phyloP scores from a whole-genome alignment of 2,888 invertebrate species.

The Synergus japonicus region DNA sequence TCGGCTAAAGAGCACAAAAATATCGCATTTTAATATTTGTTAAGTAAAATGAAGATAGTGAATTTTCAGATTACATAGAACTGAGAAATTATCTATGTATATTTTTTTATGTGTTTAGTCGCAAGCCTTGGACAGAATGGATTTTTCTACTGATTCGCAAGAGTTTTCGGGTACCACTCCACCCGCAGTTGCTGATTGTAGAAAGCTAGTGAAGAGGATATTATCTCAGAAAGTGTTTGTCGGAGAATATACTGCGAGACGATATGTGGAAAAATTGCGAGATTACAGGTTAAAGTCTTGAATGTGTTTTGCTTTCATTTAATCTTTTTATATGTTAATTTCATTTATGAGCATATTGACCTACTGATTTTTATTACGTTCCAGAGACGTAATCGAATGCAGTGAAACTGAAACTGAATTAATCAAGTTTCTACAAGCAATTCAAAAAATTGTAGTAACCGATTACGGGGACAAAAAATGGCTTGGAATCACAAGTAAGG shows the following conservation, averaged over 20 bases:
- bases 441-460: constrained; percentile 47
- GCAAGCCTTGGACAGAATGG: neutral
- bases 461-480: constrained; percentile 56
- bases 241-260: constrained; percentile 64
- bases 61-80: too few species aligned
- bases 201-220: constrained; percentile 42
- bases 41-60: too few species aligned
- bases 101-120: neutral
- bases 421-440: constrained; percentile 54
- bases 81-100: neutral
- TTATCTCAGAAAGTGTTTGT: constrained; percentile 59
- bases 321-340: neutral
- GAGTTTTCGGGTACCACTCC: neutral
- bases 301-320: neutral
- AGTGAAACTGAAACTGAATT: constrained; percentile 59
- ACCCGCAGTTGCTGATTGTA: neutral
- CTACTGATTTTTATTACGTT: constrained; percentile 41
- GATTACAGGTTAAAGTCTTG: constrained; percentile 59
- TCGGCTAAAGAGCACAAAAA: too few species aligned
- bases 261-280: constrained; percentile 61
- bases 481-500: constrained; percentile 63
- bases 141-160: constrained; percentile 3
- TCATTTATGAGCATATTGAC: neutral
- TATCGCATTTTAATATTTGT: too few species aligned
- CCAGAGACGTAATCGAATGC: constrained; percentile 64